Conservation (phyloP, 2,888 invertebrate species). For the Ectemnius lituratus region DNA sequence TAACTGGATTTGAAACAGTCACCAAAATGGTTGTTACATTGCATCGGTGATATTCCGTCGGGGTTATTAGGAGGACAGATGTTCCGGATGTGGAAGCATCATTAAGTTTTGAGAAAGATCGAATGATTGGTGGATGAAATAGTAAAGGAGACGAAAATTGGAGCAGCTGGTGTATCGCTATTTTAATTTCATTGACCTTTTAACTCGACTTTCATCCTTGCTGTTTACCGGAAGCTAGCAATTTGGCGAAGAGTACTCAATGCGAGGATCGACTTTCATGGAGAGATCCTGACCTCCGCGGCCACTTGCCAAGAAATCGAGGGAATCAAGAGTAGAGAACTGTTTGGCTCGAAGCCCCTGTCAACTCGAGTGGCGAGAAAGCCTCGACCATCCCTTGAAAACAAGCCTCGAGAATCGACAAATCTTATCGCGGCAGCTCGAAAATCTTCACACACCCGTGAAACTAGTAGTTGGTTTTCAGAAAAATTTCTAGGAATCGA, state of each 20-base stretch:
- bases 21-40: slow-evolving; percentile 42
- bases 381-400: too few relatives aligned
- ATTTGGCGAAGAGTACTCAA: neutral
- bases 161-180: neutral
- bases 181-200: slow-evolving; percentile 2
- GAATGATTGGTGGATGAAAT: neutral
- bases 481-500: too few relatives aligned
- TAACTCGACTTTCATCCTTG: neutral
- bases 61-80: neutral
- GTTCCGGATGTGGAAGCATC: slow-evolving; percentile 1
- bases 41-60: too few relatives aligned
- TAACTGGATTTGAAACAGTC: slow-evolving; percentile 12
- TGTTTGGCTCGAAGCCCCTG: neutral
- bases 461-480: too few relatives aligned
- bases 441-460: too few relatives aligned
- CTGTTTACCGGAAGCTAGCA: slow-evolving; percentile 7
- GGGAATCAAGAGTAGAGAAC: neutral
- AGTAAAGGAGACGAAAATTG: neutral
- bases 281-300: neutral
- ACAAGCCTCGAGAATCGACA: too few relatives aligned
- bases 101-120: too few relatives aligned
- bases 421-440: too few relatives aligned
- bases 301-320: slow-evolving; percentile 1
- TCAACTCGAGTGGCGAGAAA: neutral
- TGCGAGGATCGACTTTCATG: neutral